Conservation (phyloP, 2,113 vertebrate species). For the Manacus vitellinus region DNA sequence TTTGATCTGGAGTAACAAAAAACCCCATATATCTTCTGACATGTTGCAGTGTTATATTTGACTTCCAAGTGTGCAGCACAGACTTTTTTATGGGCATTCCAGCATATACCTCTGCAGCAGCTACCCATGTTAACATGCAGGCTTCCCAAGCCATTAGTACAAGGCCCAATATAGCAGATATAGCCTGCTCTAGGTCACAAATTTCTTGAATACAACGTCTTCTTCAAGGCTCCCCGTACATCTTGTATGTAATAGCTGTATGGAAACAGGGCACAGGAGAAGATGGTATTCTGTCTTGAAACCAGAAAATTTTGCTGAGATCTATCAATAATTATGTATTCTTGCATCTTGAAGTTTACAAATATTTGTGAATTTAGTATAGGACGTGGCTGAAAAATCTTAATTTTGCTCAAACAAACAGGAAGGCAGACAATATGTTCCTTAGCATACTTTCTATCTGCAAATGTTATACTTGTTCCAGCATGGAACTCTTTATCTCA, state of each 20-base stretch:
- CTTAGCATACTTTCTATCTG: background rate
- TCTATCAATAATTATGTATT: background rate
- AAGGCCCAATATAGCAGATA: background rate
- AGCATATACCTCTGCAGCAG: background rate
- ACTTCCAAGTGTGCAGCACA: background rate
- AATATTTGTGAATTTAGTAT: background rate
- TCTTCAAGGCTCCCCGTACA: background rate
- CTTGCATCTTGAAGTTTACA: background rate
- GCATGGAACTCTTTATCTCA: background rate
- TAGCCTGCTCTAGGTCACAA: background rate
- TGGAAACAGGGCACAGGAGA: background rate
- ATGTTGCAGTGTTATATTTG: background rate
- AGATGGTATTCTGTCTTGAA: background rate
- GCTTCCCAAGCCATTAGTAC: background rate
- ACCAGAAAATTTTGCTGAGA: background rate
- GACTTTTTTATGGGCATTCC: background rate
- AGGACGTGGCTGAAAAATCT: background rate
- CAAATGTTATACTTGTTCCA: background rate
- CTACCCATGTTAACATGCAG: background rate
- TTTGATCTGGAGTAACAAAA: background rate
- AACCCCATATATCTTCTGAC: fast-evolving
- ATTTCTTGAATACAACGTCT: background rate
- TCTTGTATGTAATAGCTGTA: background rate
- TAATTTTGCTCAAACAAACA: background rate
- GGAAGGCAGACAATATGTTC: background rate